These are phyloP conservation scores for Pygocentrus nattereri DNA, from an alignment of 2,797 vertebrate genomes.

Conservation along the genomic window DNA sequence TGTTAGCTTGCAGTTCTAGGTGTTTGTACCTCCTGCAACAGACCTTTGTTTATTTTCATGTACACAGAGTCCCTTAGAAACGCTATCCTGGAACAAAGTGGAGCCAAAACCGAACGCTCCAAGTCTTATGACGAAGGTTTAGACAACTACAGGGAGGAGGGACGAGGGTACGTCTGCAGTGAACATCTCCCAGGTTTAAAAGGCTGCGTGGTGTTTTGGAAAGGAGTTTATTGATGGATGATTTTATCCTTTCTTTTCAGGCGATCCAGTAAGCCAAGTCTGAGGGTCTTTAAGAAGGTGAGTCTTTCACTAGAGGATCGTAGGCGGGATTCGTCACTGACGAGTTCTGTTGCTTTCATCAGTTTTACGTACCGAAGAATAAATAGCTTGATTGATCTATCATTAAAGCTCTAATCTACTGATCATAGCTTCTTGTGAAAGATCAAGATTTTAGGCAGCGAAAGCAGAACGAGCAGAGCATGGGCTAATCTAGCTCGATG, in stretches of 20 bases:
- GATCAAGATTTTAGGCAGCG: no score
- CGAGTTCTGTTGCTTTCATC: not conserved
- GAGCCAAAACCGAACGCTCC: conserved; percentile 90
- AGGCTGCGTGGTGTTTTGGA: not conserved
- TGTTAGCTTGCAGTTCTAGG: not conserved
- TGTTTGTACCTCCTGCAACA: not conserved
- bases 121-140: conserved; percentile 97
- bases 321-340: not conserved
- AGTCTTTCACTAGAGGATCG: conserved; percentile 52
- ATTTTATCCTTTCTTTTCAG: conserved; percentile 59
- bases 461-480: not conserved
- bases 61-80: conserved; percentile 88
- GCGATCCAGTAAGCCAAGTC: conserved; percentile 85
- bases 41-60: not conserved
- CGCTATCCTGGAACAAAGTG: conserved; percentile 85
- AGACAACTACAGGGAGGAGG: conserved; percentile 93
- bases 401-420: not conserved
- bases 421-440: no score
- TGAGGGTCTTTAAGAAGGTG: conserved; percentile 91
- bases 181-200: not conserved
- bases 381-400: not conserved
- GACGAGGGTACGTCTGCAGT: conserved; percentile 83
- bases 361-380: no score
- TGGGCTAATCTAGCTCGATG: not conserved
- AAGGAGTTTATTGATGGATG: not conserved